Percentiles rank a stretch among this genome's conserved stretches.
These are phyloP conservation scores for Coranthus polyacanthus DNA, from an alignment of 2,797 vertebrate species.

Conservation along the genomic window DNA sequence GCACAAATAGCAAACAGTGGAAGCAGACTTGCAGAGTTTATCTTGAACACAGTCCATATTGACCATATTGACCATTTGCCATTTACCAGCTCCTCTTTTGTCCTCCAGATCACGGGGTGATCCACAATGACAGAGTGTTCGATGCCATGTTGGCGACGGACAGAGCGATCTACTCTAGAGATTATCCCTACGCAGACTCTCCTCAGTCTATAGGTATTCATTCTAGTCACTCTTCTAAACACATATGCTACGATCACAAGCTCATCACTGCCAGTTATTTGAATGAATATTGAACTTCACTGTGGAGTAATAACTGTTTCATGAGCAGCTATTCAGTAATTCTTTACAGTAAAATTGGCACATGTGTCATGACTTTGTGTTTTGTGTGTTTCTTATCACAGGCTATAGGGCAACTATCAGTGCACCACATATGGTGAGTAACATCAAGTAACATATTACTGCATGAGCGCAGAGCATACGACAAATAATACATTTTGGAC, in stretches of 20 bases:
- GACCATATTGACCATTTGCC: neutral
- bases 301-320: neutral
- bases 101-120: conserved; percentile 89
- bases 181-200: conserved; percentile 91
- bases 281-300: neutral
- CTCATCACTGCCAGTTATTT: neutral
- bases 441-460: conserved; percentile 1
- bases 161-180: conserved; percentile 88
- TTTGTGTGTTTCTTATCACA: conserved; percentile 67
- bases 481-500: neutral
- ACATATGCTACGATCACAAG: too few species aligned
- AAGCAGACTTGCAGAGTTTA: neutral
- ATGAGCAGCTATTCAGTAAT: conserved; percentile 1
- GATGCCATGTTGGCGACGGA: conserved; percentile 90
- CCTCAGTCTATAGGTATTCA: conserved; percentile 91
- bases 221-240: neutral
- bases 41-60: neutral
- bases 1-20: too few species aligned
- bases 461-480: neutral
- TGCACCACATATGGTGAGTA: conserved; percentile 94
- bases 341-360: neutral
- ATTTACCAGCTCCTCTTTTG: conserved; percentile 14
- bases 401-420: conserved; percentile 96
- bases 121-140: conserved; percentile 87
- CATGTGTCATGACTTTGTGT: conserved; percentile 6